A percentile compares a stretch with the other conserved stretches of the same genome.
phyloP scores from a whole-genome alignment of 2,888 invertebrate species.

The Epicampocera succincta region DNA sequence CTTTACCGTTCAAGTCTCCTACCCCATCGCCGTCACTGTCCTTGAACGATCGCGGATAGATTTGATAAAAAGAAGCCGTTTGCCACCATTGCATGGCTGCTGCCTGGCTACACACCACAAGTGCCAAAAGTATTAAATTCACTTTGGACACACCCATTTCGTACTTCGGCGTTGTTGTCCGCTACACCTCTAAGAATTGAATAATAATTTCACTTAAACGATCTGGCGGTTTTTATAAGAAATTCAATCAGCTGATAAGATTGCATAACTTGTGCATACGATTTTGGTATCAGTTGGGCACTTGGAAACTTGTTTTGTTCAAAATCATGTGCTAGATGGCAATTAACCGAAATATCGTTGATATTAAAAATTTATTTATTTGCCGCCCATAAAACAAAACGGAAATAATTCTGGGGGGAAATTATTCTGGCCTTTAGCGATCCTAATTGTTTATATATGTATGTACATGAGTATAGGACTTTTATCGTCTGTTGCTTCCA shows the following conservation, averaged over 20 bases:
- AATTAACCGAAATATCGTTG: too few species aligned
- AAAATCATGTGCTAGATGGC: too few species aligned
- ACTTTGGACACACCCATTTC: conserved; percentile 50
- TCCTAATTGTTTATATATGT: too few species aligned
- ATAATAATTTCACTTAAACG: background rate
- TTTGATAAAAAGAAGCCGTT: conserved; percentile 90
- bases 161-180: background rate
- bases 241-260: conserved; percentile 27
- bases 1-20: conserved; percentile 90
- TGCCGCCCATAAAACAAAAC: too few species aligned
- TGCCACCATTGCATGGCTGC: conserved; percentile 87
- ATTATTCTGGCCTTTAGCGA: too few species aligned
- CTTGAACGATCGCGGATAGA: conserved; percentile 92
- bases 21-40: conserved; percentile 92
- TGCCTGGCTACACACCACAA: conserved; percentile 67
- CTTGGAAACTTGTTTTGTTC: too few species aligned
- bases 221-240: background rate
- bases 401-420: too few species aligned
- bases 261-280: background rate
- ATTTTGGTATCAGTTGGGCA: too few species aligned
- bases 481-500: too few species aligned
- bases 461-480: too few species aligned
- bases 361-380: too few species aligned
- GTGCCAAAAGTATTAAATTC: conserved; percentile 58
- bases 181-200: background rate